These are phyloP conservation scores for Hemistola chrysoprasaria DNA, from an alignment of 2,888 invertebrate species.

Conservation along the genomic window DNA sequence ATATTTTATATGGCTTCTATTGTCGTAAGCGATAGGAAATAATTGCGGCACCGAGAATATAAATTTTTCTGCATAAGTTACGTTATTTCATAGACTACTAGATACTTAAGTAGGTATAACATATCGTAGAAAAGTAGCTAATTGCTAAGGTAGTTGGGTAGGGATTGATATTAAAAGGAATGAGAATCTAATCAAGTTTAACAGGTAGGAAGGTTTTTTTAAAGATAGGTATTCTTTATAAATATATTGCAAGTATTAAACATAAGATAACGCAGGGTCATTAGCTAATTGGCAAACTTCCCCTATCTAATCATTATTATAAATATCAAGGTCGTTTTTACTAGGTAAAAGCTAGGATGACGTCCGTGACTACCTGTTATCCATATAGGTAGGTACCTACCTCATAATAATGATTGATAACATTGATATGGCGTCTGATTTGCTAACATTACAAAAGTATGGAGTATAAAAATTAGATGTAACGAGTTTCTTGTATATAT, in stretches of 20 bases:
- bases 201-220: no score
- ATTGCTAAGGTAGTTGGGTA: neutral
- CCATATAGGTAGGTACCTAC: constrained; percentile 10
- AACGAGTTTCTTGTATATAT: no score
- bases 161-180: no score
- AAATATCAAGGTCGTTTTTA: constrained; percentile 17
- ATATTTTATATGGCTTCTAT: constrained; percentile 12
- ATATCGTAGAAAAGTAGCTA: constrained; percentile 3
- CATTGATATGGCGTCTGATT: neutral
- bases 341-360: constrained; percentile 9
- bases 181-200: constrained; percentile 1
- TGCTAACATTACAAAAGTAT: no score
- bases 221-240: no score
- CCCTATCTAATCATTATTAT: constrained; percentile 16
- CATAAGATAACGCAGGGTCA: constrained; percentile 20
- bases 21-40: neutral
- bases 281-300: constrained; percentile 20
- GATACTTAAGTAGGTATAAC: constrained; percentile 2
- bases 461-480: no score
- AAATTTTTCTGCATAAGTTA: constrained; percentile 1
- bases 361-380: constrained; percentile 1
- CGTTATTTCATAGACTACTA: constrained; percentile 1
- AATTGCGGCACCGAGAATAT: constrained; percentile 8
- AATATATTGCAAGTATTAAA: neutral
- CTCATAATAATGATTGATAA: constrained; percentile 10